Conservation (phyloP, 2,113 vertebrate genomes). For the Paedocypris sp. region DNA sequence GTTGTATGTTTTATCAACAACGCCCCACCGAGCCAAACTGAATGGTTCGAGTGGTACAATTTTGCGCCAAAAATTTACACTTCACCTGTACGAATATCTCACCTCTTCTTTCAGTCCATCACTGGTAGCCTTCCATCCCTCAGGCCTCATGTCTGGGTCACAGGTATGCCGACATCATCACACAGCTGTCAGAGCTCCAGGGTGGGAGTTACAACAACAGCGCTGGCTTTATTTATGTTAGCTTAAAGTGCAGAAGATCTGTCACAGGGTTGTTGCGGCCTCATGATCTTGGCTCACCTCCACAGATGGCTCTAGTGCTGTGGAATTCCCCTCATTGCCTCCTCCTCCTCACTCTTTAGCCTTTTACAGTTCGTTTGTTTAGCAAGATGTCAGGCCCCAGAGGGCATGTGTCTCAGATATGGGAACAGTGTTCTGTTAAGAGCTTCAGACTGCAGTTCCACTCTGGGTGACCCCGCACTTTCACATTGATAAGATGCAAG, state of each 20-base stretch:
- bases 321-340: constrained; percentile 53
- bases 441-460: constrained; percentile 54
- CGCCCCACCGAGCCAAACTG: too few species aligned
- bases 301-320: constrained; percentile 70
- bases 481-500: constrained; percentile 45
- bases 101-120: not conserved
- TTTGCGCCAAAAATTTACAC: not conserved
- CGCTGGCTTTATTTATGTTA: constrained; percentile 83
- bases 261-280: constrained; percentile 54
- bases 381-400: constrained; percentile 59
- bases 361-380: constrained; percentile 65
- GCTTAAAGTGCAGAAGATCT: constrained; percentile 75
- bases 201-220: constrained; percentile 83
- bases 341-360: constrained; percentile 33
- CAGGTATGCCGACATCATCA: constrained; percentile 44
- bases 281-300: constrained; percentile 51
- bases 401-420: constrained; percentile 64
- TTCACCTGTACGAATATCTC: not conserved
- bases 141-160: constrained; percentile 12
- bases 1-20: too few species aligned
- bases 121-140: constrained; percentile 47
- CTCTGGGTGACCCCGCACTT: constrained; percentile 50
- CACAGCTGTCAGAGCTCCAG: constrained; percentile 69
- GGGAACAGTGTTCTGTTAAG: constrained; percentile 55
- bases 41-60: too few species aligned